Evolutionary conservation across 2,888 invertebrate genomes (phyloP).

Genomic region (Macropis europaea): DNA sequence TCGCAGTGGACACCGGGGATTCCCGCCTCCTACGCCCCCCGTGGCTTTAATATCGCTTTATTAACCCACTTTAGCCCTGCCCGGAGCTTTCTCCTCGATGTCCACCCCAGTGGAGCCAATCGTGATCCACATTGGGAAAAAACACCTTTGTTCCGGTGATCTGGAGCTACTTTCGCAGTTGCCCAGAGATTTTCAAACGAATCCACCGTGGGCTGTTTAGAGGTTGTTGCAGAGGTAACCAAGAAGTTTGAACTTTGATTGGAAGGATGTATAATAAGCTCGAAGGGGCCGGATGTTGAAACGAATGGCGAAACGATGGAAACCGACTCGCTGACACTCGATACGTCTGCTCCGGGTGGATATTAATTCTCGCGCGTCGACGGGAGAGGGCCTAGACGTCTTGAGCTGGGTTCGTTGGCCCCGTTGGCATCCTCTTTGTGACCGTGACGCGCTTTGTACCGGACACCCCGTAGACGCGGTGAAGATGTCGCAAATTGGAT

Average conservation of each 20-base stretch:
- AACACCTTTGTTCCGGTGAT: not conserved
- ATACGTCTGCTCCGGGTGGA: slow-evolving; percentile 20
- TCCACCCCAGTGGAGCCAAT: slow-evolving; percentile 8
- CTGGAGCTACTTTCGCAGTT: not conserved
- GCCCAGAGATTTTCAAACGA: too few species aligned
- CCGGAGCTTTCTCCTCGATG: slow-evolving; percentile 18
- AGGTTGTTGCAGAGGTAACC: too few species aligned
- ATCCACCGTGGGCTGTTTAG: too few species aligned
- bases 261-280: slow-evolving; percentile 1
- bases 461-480: slow-evolving; percentile 57
- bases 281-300: not conserved
- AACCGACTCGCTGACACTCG: slow-evolving; percentile 29
- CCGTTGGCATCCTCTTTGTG: slow-evolving; percentile 36
- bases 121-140: slow-evolving; percentile 6
- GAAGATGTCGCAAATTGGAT: slow-evolving; percentile 71
- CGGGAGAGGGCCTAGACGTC: slow-evolving; percentile 1
- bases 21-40: slow-evolving; percentile 67
- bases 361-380: slow-evolving; percentile 42
- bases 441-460: slow-evolving; percentile 62
- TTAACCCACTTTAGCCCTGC: slow-evolving; percentile 75
- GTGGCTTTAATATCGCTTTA: slow-evolving; percentile 78
- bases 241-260: too few species aligned
- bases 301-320: not conserved
- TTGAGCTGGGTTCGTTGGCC: slow-evolving; percentile 27
- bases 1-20: slow-evolving; percentile 73